phyloP scores from a whole-genome alignment of 2,797 vertebrate species.

The Menidia menidia region DNA sequence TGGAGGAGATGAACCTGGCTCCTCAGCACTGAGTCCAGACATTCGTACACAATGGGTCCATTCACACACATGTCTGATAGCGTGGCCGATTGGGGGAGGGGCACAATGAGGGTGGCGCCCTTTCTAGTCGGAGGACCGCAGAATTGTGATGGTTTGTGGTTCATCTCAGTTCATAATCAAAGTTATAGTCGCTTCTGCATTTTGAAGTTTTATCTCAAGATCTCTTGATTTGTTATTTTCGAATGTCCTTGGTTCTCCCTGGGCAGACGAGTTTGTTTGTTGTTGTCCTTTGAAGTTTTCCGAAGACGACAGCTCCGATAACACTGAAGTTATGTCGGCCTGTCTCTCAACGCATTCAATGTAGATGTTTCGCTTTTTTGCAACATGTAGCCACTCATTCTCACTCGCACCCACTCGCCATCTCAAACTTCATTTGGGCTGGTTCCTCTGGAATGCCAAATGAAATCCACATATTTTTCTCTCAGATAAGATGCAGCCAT shows the following conservation, averaged over 20 bases:
- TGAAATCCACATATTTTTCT: constrained; percentile 99
- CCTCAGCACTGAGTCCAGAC: constrained; percentile 90
- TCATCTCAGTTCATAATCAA: constrained; percentile 80
- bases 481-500: constrained; percentile 99
- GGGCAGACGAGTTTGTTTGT: constrained; percentile 71
- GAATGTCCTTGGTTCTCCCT: constrained; percentile 83
- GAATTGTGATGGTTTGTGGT: constrained; percentile 86
- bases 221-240: constrained; percentile 82
- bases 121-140: constrained; percentile 88
- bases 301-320: constrained; percentile 90
- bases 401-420: constrained; percentile 99
- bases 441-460: constrained; percentile 95
- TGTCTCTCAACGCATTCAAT: constrained; percentile 95
- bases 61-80: constrained; percentile 91
- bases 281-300: constrained; percentile 79
- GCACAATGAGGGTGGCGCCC: constrained; percentile 73
- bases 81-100: constrained; percentile 87
- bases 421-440: constrained; percentile 98
- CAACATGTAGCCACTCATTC: constrained; percentile 99
- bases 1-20: constrained; percentile 91
- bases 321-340: constrained; percentile 90
- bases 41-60: constrained; percentile 93
- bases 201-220: constrained; percentile 79
- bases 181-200: constrained; percentile 65
- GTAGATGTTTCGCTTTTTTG: constrained; percentile 88